A percentile compares a stretch with the other conserved stretches of the same genome.
These are phyloP conservation scores for Acrocyrtus sp. DNA, from an alignment of 2,888 invertebrate genomes.

Conservation along the genomic window DNA sequence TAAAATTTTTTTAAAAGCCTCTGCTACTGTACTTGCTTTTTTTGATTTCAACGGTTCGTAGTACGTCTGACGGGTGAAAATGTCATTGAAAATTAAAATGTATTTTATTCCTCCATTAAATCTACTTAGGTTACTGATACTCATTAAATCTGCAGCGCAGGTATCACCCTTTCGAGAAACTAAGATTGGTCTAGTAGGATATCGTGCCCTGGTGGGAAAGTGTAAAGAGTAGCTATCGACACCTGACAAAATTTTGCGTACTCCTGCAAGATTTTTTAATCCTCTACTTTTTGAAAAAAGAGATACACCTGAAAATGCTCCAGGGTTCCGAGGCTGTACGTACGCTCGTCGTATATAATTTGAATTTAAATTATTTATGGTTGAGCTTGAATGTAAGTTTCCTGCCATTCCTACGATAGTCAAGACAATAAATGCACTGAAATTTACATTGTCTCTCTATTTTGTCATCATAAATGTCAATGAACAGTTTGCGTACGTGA, in stretches of 20 bases:
- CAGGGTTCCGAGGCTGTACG: not conserved
- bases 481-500: no score
- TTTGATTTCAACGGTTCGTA: not conserved
- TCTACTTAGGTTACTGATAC: not conserved
- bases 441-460: no score
- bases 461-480: no score
- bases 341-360: not conserved
- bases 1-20: not conserved
- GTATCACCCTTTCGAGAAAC: not conserved
- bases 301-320: not conserved
- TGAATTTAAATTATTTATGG: no score
- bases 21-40: not conserved
- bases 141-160: not conserved
- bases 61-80: not conserved
- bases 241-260: not conserved
- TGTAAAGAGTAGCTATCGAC: not conserved
- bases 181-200: not conserved
- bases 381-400: no score
- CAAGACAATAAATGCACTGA: no score
- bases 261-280: not conserved
- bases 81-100: slow-evolving; percentile 4
- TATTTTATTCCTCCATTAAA: not conserved
- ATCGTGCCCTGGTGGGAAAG: not conserved
- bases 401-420: no score
- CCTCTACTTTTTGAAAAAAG: not conserved